Evolutionary conservation across 2,113 vertebrate genomes (phyloP).

Genomic region (Pteruthius melanotis): DNA sequence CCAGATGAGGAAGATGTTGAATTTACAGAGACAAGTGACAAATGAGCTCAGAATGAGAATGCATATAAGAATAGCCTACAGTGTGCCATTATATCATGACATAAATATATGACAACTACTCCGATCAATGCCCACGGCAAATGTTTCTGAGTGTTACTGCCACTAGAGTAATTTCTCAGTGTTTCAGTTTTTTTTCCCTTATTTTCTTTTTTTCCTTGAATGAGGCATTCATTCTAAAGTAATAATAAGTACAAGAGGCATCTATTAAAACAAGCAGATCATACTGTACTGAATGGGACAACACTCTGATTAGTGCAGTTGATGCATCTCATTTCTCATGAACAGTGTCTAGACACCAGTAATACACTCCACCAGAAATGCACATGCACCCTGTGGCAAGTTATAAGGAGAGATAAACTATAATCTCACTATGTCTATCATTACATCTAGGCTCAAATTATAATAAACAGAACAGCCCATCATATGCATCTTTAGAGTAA

Average conservation of each 20-base stretch:
- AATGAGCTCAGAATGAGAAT: conserved; percentile 64
- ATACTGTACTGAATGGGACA: neutral
- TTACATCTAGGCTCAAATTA: neutral
- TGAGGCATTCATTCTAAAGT: neutral
- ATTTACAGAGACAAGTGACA: conserved; percentile 75
- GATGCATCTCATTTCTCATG: neutral
- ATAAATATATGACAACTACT: conserved; percentile 76
- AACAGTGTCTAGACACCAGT: neutral
- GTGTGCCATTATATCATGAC: conserved; percentile 75
- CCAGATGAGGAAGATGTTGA: conserved; percentile 70
- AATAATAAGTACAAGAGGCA: neutral
- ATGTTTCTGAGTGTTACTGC: conserved; percentile 51
- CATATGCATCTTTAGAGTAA: neutral
- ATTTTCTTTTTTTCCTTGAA: neutral
- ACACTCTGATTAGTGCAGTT: neutral
- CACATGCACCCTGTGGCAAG: rapidly evolving
- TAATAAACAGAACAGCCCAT: neutral
- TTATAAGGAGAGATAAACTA: neutral
- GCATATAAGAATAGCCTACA: conserved; percentile 73
- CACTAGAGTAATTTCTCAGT: conserved; percentile 55
- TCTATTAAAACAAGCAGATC: neutral
- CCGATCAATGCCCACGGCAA: conserved; percentile 69
- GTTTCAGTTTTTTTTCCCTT: neutral
- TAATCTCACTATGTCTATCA: neutral
- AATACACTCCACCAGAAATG: neutral